Base-by-base conservation (phyloP, 2,888 invertebrate genomes). In the Criorhina ranunculi region DNA sequence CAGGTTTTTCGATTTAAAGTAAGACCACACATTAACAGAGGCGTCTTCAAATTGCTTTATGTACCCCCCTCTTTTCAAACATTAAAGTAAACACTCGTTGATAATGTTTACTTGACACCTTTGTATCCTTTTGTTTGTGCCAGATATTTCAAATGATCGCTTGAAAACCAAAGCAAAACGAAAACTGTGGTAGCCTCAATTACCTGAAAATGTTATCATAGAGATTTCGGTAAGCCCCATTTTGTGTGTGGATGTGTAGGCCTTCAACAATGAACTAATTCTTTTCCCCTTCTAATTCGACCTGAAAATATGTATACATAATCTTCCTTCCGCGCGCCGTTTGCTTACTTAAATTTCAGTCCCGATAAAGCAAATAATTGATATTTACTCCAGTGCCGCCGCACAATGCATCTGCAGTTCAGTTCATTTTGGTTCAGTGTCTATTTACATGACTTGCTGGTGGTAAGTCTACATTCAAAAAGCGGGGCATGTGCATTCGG, bases 311-410 rank as follows among this genome's bases (percentile, higher is more conserved):
- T 12, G n/a, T 12, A 29, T 19, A 19, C 11, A 12, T n/a, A 42
- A 11, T 60, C 44, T 44, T 44, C 9, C 24, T 17, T 40, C 7
- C n/a, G 24, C 24, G 17, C 17, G 12, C 7, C 24, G 24, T 57
- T 67, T 75, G 80, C 51, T 70, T 62, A 42, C 49, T 59, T 37
- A 37, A 75, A 78, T 64, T 83, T 51, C 31, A 42, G 78, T 64
- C 9, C 59, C 55, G 72, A 83, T 83, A 83, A 78, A 78, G 73
- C 64, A 78, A 83, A 83, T 83, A 78, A 83, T 83, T 83, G 64
- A 53, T 83, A 78, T 83, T 78, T 78, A 78, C 83, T 37, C 60
- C 69, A 6, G 11, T 55, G 57, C 42, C 57, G 64, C 19, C 37
- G 62, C 72, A 51, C 55, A 44, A 44, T 66, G 57, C 81, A 57